Conservation (phyloP, 2,888 invertebrate genomes). For the Hyles lineata region DNA sequence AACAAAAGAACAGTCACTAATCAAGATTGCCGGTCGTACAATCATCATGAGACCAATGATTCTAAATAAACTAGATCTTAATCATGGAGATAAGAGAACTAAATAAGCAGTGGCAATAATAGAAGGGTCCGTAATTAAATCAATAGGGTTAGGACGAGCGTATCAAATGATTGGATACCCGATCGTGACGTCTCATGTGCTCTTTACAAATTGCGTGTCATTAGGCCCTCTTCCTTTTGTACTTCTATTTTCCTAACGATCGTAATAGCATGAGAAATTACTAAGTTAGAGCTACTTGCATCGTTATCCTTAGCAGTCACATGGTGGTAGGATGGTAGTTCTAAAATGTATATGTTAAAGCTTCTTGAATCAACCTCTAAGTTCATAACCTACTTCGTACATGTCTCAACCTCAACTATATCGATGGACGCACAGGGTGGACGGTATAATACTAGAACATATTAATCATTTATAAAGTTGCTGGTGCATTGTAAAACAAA, state of each 20-base stretch:
- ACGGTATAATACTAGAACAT: too few relatives aligned
- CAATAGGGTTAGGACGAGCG: constrained; percentile 3
- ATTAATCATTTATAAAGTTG: too few relatives aligned
- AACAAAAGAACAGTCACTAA: neutral
- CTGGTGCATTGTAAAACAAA: too few relatives aligned
- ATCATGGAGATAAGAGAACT: neutral
- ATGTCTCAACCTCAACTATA: too few relatives aligned
- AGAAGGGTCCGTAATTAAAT: constrained; percentile 1
- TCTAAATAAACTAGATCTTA: neutral
- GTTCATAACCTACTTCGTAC: too few relatives aligned
- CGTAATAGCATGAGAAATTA: neutral
- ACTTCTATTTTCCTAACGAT: neutral
- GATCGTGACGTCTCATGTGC: constrained; percentile 16
- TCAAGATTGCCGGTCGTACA: neutral
- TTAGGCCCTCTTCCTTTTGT: constrained; percentile 6
- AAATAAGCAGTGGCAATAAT: neutral
- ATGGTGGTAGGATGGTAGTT: too few relatives aligned
- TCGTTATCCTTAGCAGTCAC: neutral
- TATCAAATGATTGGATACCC: constrained; percentile 12
- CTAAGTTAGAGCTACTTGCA: neutral
- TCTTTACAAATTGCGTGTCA: constrained; percentile 12
- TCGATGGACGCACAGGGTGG: too few relatives aligned
- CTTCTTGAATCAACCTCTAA: too few relatives aligned
- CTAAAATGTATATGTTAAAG: too few relatives aligned
- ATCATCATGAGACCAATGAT: neutral